Evolutionary conservation across 2,113 vertebrate genomes (phyloP), one percentile per base, ranked within the genome.

Genomic region (Passer montanus): DNA sequence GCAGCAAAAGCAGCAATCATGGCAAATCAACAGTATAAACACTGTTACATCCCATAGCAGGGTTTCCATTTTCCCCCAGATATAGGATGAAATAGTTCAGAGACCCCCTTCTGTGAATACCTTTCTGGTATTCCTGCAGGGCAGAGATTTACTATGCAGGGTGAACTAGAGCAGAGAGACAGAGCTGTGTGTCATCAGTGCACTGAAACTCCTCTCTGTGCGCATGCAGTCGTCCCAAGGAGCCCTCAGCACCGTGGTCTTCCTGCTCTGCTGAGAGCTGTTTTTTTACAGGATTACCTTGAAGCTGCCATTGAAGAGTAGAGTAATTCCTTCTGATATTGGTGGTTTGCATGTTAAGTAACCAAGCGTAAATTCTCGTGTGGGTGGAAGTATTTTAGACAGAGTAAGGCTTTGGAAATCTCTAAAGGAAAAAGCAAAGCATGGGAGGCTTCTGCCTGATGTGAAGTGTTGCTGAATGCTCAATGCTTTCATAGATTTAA

Each of bases 171-270:
- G 39, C 47, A 87, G 59, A 59, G 35, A 43, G 33, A 14, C 31
- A 68, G 74, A 78, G 50, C 31, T 39, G 18, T 62, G 44, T 87
- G 66, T 64, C 56, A 10, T 33, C 4, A 2, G 12, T 13, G 17
- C 13, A 2, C 14, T 33, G 46, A 58, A 87, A 31, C 41, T 76
- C 58, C 27, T 64, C 27, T 58, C 64, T n/a, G 7, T 17, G 35
- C 0, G 0, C 0, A 0, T 22, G 8, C 31, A 19, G 4, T 30
- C 11, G 19, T 19, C 5, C 35, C 53, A 56, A 47, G 30, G 44
- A 79, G 39, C 14, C 46, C 50, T 89, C 31, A 23, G 4, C 27
- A 52, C 6, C 1, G 3, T 46, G 31, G 15, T 73, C 14, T 28
- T 84, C 49, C 43, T 79, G 53, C 17, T 87, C 58, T 73, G 56